Percentiles rank a stretch among this genome's conserved stretches.
Conservation (phyloP, 1,140 invertebrate genomes). For the Coelopa frigida region DNA sequence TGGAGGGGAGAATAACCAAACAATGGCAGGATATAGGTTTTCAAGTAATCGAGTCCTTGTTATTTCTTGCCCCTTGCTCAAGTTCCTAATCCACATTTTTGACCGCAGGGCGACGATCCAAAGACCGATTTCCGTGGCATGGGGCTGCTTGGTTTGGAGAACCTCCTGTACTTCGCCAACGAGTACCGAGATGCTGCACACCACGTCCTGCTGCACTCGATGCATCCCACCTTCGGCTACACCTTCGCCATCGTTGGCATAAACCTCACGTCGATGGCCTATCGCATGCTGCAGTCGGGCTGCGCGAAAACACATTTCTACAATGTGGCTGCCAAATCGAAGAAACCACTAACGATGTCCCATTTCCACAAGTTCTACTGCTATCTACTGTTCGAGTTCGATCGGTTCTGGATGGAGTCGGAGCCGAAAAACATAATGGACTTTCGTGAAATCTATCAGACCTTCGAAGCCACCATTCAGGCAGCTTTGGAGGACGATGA, state of each 20-base stretch:
- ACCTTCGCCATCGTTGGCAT: conserved; percentile 88
- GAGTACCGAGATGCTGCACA: conserved; percentile 71
- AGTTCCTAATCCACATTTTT: conserved; percentile 2
- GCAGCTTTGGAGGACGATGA: conserved; percentile 33
- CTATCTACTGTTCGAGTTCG: conserved; percentile 90
- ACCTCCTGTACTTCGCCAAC: conserved; percentile 81
- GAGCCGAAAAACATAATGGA: conserved; percentile 93
- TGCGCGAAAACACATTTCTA: conserved; percentile 88
- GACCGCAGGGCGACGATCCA: conserved; percentile 85
- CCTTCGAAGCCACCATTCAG: conserved; percentile 59
- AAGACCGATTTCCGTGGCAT: conserved; percentile 97
- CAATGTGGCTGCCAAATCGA: conserved; percentile 57
- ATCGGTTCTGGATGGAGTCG: conserved; percentile 84
- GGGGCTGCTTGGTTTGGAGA: conserved; percentile 91
- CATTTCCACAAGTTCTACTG: conserved; percentile 92
- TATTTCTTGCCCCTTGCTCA: conserved; percentile 1
- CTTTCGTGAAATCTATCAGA: conserved; percentile 77
- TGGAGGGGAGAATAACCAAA: conserved; percentile 69
- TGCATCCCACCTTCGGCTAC: conserved; percentile 83
- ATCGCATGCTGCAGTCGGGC: conserved; percentile 70
- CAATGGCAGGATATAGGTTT: conserved; percentile 96
- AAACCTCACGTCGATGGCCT: conserved; percentile 88
- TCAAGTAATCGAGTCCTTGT: conserved; percentile 43
- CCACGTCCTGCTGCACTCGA: conserved; percentile 79
- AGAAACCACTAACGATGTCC: conserved; percentile 58